Evolutionary conservation across 2,888 invertebrate genomes (phyloP).

Genomic region (Cephus pulcher): DNA sequence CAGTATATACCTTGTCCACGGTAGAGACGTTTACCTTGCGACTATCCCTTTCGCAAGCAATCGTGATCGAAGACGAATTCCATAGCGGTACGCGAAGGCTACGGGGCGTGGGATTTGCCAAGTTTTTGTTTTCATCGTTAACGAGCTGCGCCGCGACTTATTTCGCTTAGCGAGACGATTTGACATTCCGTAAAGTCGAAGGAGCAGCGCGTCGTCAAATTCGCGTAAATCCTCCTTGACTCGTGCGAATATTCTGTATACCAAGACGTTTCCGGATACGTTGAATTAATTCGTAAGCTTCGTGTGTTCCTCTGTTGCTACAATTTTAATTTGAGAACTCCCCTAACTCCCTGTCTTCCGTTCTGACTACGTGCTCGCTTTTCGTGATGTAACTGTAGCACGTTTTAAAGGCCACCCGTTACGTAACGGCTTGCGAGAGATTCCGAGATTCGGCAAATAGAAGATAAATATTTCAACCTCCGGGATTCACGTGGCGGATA

Average conservation of each 20-base stretch:
- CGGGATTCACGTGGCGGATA: neutral
- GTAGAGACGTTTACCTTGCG: neutral
- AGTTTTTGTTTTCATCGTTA: constrained; percentile 5
- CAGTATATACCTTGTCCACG: neutral
- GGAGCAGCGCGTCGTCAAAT: neutral
- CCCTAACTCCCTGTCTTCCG: too few species aligned
- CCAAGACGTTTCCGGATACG: neutral
- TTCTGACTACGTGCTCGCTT: neutral
- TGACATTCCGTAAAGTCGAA: neutral
- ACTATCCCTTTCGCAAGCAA: neutral
- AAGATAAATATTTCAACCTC: neutral
- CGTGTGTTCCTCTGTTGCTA: neutral
- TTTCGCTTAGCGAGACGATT: neutral
- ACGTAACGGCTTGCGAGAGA: neutral
- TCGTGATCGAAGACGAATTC: neutral
- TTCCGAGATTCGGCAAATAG: neutral
- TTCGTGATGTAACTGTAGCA: neutral
- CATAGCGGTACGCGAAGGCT: neutral
- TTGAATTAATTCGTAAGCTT: neutral
- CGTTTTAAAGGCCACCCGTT: neutral
- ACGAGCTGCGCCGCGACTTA: neutral
- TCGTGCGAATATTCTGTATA: neutral
- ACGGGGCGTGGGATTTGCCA: neutral
- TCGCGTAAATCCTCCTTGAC: neutral
- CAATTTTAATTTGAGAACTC: neutral